These are phyloP conservation scores for Leptoclinus maculatus DNA, from an alignment of 2,797 vertebrate species.

Conservation along the genomic window DNA sequence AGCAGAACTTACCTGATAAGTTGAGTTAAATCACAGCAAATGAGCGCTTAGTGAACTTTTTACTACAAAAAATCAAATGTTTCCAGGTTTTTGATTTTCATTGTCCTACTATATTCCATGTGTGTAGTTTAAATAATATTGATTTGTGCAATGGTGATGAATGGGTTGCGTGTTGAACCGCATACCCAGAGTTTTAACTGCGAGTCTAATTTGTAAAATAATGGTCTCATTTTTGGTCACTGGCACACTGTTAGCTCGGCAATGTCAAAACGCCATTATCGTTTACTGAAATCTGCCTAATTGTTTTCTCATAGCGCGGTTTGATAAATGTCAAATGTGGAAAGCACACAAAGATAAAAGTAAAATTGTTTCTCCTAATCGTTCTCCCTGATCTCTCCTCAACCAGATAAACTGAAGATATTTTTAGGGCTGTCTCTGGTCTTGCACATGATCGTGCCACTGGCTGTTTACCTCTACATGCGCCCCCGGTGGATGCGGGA, in stretches of 20 bases:
- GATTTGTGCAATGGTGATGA: too few relatives aligned
- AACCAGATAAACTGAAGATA: rapidly evolving
- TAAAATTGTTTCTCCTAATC: background rate
- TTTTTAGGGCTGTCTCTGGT: rapidly evolving
- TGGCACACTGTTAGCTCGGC: background rate
- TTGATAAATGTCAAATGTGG: background rate
- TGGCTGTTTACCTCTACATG: background rate
- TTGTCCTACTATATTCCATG: background rate
- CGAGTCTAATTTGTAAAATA: background rate
- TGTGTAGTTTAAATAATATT: background rate
- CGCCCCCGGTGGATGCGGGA: rapidly evolving
- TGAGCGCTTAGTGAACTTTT: too few relatives aligned
- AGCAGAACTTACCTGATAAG: background rate
- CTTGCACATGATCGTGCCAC: rapidly evolving
- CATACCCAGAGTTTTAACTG: too few relatives aligned
- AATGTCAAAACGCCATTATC: too few relatives aligned
- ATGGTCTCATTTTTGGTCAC: background rate
- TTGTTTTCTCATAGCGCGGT: background rate
- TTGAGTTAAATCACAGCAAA: background rate
- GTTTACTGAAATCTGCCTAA: too few relatives aligned
- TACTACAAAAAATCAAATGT: too few relatives aligned
- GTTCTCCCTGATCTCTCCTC: background rate
- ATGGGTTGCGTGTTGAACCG: too few relatives aligned
- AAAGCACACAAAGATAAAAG: background rate
- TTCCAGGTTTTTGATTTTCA: background rate